Base-by-base conservation (phyloP, 2,797 vertebrate genomes). In the Hyperoplus lanceolatus region DNA sequence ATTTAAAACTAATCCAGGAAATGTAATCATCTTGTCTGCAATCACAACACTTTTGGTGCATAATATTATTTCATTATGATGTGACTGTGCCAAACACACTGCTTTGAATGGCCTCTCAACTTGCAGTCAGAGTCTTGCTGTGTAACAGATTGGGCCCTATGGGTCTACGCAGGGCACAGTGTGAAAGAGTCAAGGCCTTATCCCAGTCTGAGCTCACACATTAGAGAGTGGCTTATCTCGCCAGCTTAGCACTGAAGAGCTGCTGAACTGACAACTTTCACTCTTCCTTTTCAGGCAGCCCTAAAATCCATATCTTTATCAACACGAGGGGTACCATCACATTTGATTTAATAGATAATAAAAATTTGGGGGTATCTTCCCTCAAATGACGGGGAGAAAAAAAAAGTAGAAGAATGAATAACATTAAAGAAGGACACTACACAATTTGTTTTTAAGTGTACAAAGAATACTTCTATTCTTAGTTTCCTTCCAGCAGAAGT, bases 61-160 rank as follows among this genome's bases (percentile, higher is more conserved):
- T 63, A 29, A 29, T 29, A 65, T 83, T 36, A 92, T 90, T 91
- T 86, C 61, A 93, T 90, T 84, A 85, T 6, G 71, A 53, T n/a
- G 55, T 64, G 55, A 69, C 55, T 66, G 65, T 81, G 86, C 82
- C 87, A 90, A 89, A 76, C 59, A 56, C 66, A 56, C 66, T 67
- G 71, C 73, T 73, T 29, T 78, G 87, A 81, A 82, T 70, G 29
- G 89, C 60, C 83, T 85, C 82, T 90, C 46, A 36, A 86, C 79
- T 80, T 76, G 53, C 51, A 81, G 77, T 70, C 77, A 50, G 29
- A 14, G 57, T 84, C 87, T 84, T 4, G 75, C 89, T 90, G 90
- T 86, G 90, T 51, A 87, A 90, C 92, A 92, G 89, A 92, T 87
- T 92, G 90, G 68, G 72, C 72, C 55, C 81, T 74, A 48, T 77